phyloP scores from a whole-genome alignment of 2,888 invertebrate genomes.

The Eudasyphora cyanicolor region DNA sequence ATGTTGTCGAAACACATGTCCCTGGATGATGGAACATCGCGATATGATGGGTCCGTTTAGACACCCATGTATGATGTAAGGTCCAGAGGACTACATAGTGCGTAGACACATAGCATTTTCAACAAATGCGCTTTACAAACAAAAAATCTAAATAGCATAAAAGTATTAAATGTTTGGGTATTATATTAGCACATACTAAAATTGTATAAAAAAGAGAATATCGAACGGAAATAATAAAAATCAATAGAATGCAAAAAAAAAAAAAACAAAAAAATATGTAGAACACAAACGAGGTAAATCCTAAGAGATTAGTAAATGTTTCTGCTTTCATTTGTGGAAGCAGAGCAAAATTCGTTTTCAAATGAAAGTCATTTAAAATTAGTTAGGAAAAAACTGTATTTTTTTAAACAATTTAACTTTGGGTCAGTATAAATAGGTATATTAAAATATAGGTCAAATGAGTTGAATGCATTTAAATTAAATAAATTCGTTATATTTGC shows the following conservation, averaged over 20 bases:
- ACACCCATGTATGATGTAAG: no score
- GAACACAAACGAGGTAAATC: constrained; percentile 29
- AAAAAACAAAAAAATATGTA: constrained; percentile 15
- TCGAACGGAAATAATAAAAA: neutral
- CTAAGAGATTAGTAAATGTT: constrained; percentile 36
- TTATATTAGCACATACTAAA: neutral
- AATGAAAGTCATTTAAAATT: neutral
- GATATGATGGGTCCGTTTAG: no score
- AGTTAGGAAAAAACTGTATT: no score
- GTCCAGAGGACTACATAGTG: neutral
- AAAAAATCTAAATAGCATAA: no score
- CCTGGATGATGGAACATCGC: neutral
- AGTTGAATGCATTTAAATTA: no score
- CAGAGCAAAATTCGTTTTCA: constrained; percentile 40
- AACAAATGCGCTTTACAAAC: no score
- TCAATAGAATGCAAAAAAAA: neutral
- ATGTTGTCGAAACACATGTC: neutral
- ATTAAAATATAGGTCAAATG: no score
- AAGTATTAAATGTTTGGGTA: neutral
- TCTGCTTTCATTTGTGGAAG: constrained; percentile 4
- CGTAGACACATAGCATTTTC: no score
- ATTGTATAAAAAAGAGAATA: neutral
- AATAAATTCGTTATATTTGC: no score
- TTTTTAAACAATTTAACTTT: no score
- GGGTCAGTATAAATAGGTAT: no score